These are phyloP conservation scores for Athene noctua DNA, from an alignment of 2,113 vertebrate genomes.

Conservation along the genomic window DNA sequence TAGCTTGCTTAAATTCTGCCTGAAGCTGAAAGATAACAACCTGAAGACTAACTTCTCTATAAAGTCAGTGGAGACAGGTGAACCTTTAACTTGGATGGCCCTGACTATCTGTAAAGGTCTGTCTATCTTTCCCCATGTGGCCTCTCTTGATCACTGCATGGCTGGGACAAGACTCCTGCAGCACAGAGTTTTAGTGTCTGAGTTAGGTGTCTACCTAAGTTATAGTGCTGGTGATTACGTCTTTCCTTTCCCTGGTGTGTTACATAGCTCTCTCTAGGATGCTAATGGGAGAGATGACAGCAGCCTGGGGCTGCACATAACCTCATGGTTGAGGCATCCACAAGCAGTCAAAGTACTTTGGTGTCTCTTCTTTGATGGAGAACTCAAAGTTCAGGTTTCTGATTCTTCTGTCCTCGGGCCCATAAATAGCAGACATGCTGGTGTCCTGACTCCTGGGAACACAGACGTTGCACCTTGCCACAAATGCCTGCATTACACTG, in stretches of 20 bases:
- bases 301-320: fast-evolving
- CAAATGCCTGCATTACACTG: neutral
- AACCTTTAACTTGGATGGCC: neutral
- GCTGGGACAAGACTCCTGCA: neutral
- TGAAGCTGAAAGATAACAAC: neutral
- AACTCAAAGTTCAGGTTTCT: neutral
- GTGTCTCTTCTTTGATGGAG: neutral
- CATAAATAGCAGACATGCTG: neutral
- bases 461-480: neutral
- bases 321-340: neutral
- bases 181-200: neutral
- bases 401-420: neutral
- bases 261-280: neutral
- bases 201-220: neutral
- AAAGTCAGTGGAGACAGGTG: neutral
- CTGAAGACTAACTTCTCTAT: neutral
- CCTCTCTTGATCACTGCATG: neutral
- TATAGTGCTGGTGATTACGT: fast-evolving
- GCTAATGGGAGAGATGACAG: neutral
- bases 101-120: neutral
- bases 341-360: neutral
- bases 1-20: neutral
- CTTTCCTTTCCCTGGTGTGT: neutral
- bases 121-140: neutral
- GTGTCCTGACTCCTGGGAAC: neutral